Conservation (phyloP, 1,140 invertebrate genomes). For the Drosophila parvula region DNA sequence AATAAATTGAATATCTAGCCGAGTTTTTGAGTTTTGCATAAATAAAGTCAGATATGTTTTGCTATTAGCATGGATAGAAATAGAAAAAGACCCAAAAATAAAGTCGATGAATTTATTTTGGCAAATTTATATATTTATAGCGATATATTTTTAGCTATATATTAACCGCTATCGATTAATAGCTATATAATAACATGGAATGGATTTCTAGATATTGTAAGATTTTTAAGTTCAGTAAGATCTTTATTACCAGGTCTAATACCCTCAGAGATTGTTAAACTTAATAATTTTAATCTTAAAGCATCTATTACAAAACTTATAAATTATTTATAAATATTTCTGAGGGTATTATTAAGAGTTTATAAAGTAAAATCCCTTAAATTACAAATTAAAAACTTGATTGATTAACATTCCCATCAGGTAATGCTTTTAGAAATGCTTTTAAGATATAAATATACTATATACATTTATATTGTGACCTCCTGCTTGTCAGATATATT, state of each 20-base stretch:
- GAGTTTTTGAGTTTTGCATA: neutral
- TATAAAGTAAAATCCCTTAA: neutral
- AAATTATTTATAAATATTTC: neutral
- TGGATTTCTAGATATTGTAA: no score
- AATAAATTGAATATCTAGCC: neutral
- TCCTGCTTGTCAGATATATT: conserved; percentile 6
- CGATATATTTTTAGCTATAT: no score
- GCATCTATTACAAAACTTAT: neutral
- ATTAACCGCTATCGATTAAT: no score
- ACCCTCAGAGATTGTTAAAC: no score
- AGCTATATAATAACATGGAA: neutral
- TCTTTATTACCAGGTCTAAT: neutral
- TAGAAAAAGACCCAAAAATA: neutral
- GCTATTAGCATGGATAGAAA: neutral
- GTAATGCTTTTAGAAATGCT: neutral
- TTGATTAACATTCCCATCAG: no score
- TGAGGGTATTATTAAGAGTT: neutral
- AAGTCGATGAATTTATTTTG: neutral
- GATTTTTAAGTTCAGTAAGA: no score
- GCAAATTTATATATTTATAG: neutral
- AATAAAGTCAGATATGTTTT: neutral
- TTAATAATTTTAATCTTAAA: no score
- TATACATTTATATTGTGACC: neutral
- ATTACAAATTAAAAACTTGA: neutral
- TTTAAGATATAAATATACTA: neutral